Base-by-base conservation (phyloP, 2,797 vertebrate species). In the Trachurus trachurus region DNA sequence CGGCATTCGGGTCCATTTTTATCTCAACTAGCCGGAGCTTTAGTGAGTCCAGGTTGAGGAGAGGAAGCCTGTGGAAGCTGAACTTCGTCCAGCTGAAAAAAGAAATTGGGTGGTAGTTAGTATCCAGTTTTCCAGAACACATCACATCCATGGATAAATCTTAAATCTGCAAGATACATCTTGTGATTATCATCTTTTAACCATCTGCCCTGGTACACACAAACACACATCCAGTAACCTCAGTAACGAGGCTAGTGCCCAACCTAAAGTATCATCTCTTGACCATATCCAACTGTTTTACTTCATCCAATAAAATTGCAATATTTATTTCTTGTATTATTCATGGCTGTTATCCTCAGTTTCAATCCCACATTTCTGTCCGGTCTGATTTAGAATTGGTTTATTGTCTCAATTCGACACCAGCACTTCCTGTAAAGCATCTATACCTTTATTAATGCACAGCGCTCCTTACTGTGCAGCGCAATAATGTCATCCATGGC, bases 401-500 rank as follows among this genome's bases (percentile, higher is more conserved):
- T 26, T 13, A 31, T 31, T 63, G 10, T 40, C 1, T 53, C n/a
- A 22, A 9, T 22, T 29, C 21, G 50, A 44, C 16, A 17, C 42
- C 1, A 1, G 5, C 13, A 16, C 31, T 40, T 9, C 39, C 45
- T 56, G 53, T 69, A 1, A 52, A 82, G 66, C 61, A 39, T 58
- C 17, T 34, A 1, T 2, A 45, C 34, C 9, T 76, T 15, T 53
- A 12, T 47, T 34, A 59, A 76, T 54, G 66, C 68, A 47, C 9
- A 60, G 42, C 2, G 0, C 26, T 66, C 22, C n/a, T 80, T 5
- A 0, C 34, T 64, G 49, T 58, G 61, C 60, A 56, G 37, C 7
- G 19, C 52, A 52, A 47, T 72, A 64, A 80, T 52, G 72, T 66
- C 71, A 17, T 79, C 56, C 29, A 65, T 19, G 2, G 22, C 45